These are phyloP conservation scores for Lepidothrix coronata DNA, from an alignment of 2,113 vertebrate genomes.

Conservation along the genomic window DNA sequence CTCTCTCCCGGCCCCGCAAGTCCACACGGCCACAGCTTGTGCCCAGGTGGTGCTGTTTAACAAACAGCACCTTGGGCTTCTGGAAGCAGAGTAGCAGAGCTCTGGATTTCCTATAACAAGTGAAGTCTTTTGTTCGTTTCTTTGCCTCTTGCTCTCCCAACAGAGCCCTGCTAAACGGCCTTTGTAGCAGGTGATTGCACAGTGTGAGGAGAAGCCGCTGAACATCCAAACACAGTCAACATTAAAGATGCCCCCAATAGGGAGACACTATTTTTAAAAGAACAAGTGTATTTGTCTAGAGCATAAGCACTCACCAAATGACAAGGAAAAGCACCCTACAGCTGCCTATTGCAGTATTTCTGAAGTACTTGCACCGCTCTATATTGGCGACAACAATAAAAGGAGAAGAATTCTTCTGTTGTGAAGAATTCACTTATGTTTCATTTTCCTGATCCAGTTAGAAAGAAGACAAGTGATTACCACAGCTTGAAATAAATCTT, in stretches of 20 bases:
- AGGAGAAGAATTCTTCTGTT: neutral
- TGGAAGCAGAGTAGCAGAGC: neutral
- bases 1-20: neutral
- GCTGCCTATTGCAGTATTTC: neutral
- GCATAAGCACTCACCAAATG: accelerated
- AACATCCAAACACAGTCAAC: neutral
- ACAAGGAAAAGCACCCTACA: neutral
- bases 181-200: neutral
- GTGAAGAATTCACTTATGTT: neutral
- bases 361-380: neutral
- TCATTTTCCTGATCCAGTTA: neutral
- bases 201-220: accelerated
- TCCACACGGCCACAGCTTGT: neutral
- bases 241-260: accelerated
- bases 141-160: neutral
- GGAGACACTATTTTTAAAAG: neutral
- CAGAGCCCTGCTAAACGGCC: neutral
- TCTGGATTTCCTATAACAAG: neutral
- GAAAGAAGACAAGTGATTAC: neutral
- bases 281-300: accelerated
- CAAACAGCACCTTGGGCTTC: neutral
- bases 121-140: neutral
- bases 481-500: neutral
- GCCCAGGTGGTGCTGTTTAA: neutral
- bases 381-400: neutral